Evolutionary conservation across 2,113 vertebrate species (phyloP).

Genomic region (Brienomyrus brachyistius): DNA sequence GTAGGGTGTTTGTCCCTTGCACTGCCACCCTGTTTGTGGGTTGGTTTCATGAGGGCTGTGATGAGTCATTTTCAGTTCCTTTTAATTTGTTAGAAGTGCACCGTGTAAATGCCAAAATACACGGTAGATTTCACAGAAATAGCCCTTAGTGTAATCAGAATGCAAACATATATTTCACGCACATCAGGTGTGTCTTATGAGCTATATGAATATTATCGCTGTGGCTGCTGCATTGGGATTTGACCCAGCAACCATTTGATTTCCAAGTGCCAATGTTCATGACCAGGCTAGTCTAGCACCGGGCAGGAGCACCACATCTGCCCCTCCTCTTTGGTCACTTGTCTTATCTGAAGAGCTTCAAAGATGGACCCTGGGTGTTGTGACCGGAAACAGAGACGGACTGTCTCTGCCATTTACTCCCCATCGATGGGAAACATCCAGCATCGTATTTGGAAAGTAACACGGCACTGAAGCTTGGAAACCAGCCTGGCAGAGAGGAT

Average conservation of each 20-base stretch:
- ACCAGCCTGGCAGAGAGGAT: background rate
- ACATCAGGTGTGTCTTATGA: background rate
- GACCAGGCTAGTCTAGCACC: background rate
- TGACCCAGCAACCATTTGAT: background rate
- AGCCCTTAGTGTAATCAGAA: background rate
- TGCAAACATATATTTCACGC: background rate
- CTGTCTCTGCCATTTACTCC: background rate
- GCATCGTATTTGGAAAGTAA: background rate
- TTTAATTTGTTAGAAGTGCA: background rate
- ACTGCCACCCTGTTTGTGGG: background rate
- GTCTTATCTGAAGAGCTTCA: background rate
- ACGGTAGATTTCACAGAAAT: background rate
- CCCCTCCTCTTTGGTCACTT: background rate
- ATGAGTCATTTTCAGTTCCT: slow-evolving; percentile 2
- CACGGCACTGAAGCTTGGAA: background rate
- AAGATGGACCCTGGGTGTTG: background rate
- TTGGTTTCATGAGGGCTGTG: background rate
- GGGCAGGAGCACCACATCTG: background rate
- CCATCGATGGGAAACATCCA: background rate
- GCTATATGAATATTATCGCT: background rate
- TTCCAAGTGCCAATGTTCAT: background rate
- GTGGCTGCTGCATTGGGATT: background rate
- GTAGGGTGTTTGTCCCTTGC: background rate
- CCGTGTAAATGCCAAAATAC: background rate
- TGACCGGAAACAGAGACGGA: background rate